Evolutionary conservation across 2,888 invertebrate species (phyloP), one percentile per base, ranked within the genome.

Genomic region (Amiota mariae): DNA sequence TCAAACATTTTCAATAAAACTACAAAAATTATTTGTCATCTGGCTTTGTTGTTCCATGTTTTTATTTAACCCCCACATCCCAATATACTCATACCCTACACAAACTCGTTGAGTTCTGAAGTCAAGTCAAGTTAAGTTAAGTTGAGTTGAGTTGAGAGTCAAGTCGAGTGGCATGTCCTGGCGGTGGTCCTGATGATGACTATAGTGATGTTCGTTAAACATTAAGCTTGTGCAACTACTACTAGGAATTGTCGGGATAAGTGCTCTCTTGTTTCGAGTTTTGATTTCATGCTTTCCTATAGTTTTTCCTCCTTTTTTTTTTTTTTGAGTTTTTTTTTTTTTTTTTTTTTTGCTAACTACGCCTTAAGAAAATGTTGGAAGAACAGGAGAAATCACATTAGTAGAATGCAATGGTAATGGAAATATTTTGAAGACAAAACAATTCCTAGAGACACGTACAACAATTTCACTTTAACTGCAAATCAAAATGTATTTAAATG

Each of bases 1-100:
- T 82, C 82, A 80, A 83, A 83, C 83, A 83, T 83, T 83, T 83
- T 83, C 85, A 83, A 83, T 83, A 83, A 82, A 83, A 85, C 82
- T 85, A 76, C 82, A 80, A 77, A 82, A 83, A 83, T 83, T 85
- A 85, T 83, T 83, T 83, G 85, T 85, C 85, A 81, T 82, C 78
- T 79, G 18, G 59, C 59, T 18, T 59, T 11, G 18, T 59, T 59
- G 59, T 59, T 20, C 59, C 6, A 36, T 36, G 36, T 36, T 59
- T 13, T 18, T 18, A 59, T 20, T 4, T 24, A 15, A 8, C 20
- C 59, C 36, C 10, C 20, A 0, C 9, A 11, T 20, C 59, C 20
- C 11, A 18, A 4, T 59, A 1, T 20, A 1, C 59, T 0, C 20
- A 18, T 9, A 54, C 15, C 8, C 8, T 54, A 54, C 54, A 9